These are phyloP conservation scores for Leptopterna dolabrata DNA, from an alignment of 2,888 invertebrate species.

Conservation along the genomic window DNA sequence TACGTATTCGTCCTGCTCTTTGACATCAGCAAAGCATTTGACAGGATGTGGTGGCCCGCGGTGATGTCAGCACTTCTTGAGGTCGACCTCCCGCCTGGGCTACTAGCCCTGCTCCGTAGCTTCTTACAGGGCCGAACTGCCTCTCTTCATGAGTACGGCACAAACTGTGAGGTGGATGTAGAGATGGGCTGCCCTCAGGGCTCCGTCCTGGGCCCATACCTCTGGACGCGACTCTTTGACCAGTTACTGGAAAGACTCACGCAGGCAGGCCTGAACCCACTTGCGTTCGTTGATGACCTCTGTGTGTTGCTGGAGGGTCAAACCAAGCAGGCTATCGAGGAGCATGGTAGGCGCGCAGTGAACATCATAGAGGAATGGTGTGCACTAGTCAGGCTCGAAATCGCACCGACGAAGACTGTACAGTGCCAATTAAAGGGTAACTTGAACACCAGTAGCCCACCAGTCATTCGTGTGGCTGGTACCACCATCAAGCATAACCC, in stretches of 20 bases:
- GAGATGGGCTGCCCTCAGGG: constrained; percentile 61
- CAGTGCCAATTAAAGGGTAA: background rate
- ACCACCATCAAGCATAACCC: background rate
- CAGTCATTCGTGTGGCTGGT: background rate
- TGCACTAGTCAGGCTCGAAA: background rate
- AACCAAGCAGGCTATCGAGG: background rate
- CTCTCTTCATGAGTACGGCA: background rate
- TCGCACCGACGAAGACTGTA: background rate
- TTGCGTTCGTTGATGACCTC: constrained; percentile 44
- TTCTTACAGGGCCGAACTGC: background rate
- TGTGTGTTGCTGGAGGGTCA: constrained; percentile 24
- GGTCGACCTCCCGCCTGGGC: background rate
- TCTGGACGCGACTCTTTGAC: constrained; percentile 61
- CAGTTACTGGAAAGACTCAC: constrained; percentile 30
- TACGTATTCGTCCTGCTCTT: too few species aligned
- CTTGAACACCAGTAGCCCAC: background rate
- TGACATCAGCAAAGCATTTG: constrained; percentile 33
- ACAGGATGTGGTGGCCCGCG: constrained; percentile 43
- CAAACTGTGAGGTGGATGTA: background rate
- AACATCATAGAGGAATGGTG: background rate
- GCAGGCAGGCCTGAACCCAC: background rate
- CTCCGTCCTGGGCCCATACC: background rate
- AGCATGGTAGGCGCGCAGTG: background rate
- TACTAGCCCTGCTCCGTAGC: background rate
- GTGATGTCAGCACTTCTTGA: background rate